Conservation (phyloP, 2,888 invertebrate species). For the Fragum sueziense region DNA sequence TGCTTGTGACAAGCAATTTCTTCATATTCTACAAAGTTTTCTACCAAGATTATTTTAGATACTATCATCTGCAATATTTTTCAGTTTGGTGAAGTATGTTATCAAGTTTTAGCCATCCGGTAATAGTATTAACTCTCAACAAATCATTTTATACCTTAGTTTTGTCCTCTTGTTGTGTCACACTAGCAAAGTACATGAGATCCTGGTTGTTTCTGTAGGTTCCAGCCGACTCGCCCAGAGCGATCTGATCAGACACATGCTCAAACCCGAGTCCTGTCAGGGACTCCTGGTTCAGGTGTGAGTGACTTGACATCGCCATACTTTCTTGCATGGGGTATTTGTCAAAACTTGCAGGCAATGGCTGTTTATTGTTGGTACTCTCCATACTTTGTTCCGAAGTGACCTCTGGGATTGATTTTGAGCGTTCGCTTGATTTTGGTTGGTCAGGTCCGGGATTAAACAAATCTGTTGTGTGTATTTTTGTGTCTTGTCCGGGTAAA, state of each 20-base stretch:
- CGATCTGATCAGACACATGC: constrained; percentile 23
- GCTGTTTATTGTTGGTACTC: neutral
- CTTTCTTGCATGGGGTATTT: constrained; percentile 55
- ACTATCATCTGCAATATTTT: no score
- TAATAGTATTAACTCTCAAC: no score
- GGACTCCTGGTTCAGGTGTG: constrained; percentile 9
- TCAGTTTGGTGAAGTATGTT: no score
- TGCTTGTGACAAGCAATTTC: no score
- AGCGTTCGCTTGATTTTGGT: constrained; percentile 22
- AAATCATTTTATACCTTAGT: neutral
- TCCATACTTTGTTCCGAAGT: neutral
- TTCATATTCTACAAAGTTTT: no score
- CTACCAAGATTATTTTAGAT: no score
- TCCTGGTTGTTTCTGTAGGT: neutral
- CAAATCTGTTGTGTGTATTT: constrained; percentile 41
- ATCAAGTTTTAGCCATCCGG: no score
- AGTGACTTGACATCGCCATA: constrained; percentile 20
- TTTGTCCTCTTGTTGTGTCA: constrained; percentile 5
- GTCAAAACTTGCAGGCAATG: neutral
- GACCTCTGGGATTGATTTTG: constrained; percentile 10
- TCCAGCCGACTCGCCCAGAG: constrained; percentile 31
- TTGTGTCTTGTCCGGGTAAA: constrained; percentile 13
- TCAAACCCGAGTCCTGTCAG: constrained; percentile 43
- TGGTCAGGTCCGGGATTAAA: constrained; percentile 30
- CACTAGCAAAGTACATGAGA: constrained; percentile 1